Conservation (phyloP, 2,113 vertebrate species). For the Donacobius atricapilla region DNA sequence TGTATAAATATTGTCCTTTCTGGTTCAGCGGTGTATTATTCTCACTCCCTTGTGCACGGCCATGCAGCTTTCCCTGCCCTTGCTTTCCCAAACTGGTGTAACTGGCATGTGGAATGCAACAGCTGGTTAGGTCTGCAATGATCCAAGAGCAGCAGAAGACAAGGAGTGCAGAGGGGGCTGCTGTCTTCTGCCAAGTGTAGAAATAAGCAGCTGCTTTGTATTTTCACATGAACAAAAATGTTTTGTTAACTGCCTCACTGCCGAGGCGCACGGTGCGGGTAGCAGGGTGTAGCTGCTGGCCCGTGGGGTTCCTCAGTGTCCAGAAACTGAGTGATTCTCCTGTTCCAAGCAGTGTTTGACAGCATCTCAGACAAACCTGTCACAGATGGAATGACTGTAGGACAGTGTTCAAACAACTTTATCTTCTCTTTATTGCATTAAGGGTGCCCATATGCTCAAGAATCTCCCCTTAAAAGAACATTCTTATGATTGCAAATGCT, state of each 20-base stretch:
- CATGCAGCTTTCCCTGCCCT: neutral
- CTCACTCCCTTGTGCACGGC: neutral
- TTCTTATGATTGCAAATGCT: neutral
- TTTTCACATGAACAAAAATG: constrained; percentile 14
- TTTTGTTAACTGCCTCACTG: constrained; percentile 54
- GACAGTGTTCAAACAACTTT: neutral
- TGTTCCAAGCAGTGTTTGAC: neutral
- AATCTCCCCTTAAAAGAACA: neutral
- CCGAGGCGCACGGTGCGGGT: neutral
- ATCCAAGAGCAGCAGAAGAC: constrained; percentile 68
- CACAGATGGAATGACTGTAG: neutral
- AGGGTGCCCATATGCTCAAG: neutral
- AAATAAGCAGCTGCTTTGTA: constrained; percentile 68
- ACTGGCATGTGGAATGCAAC: constrained; percentile 68
- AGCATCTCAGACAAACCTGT: neutral
- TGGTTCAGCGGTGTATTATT: constrained; percentile 20
- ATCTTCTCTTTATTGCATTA: neutral
- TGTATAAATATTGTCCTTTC: constrained; percentile 46
- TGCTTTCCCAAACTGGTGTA: constrained; percentile 37
- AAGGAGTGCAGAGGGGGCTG: constrained; percentile 16
- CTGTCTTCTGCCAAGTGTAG: constrained; percentile 64
- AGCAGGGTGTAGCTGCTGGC: neutral
- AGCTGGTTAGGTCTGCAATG: constrained; percentile 66
- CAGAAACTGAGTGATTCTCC: neutral
- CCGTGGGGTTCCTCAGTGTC: fast-evolving